A percentile compares a stretch with the other conserved stretches of the same genome.
Conservation (phyloP, 2,888 invertebrate species). For the Oligia strigilis region DNA sequence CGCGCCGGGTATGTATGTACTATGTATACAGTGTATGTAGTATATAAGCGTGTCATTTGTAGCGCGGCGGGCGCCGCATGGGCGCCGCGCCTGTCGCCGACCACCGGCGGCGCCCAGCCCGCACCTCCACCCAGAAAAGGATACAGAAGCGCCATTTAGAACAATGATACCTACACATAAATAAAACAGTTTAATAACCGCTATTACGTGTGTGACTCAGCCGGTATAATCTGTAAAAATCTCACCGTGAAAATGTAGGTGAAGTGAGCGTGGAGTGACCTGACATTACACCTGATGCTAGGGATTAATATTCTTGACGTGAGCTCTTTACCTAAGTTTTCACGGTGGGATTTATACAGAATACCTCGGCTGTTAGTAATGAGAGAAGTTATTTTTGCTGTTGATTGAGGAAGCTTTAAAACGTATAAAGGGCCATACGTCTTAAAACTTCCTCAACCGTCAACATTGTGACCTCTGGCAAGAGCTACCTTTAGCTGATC, state of each 20-base stretch:
- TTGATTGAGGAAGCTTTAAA: too few relatives aligned
- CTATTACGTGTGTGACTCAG: neutral
- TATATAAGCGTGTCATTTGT: constrained; percentile 69
- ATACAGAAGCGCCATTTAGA: constrained; percentile 49
- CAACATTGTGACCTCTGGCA: neutral
- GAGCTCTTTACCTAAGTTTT: too few relatives aligned
- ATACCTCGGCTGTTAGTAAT: neutral
- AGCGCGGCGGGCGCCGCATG: constrained; percentile 71
- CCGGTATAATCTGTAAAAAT: too few relatives aligned
- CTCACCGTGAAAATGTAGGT: too few relatives aligned
- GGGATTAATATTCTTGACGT: too few relatives aligned
- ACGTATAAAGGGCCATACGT: neutral
- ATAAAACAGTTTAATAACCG: constrained; percentile 2
- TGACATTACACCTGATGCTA: too few relatives aligned
- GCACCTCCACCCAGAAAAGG: constrained; percentile 37
- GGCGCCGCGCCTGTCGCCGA: constrained; percentile 70
- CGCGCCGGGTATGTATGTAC: constrained; percentile 16
- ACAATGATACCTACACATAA: constrained; percentile 10
- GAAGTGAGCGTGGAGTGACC: too few relatives aligned
- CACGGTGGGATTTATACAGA: too few relatives aligned
- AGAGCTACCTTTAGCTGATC: neutral
- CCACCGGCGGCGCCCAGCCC: constrained; percentile 65
- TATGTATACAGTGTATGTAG: constrained; percentile 35
- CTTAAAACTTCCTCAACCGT: neutral
- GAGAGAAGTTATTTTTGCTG: neutral